These are phyloP conservation scores for Chelonus insularis DNA, from an alignment of 1,140 invertebrate genomes.

Conservation along the genomic window DNA sequence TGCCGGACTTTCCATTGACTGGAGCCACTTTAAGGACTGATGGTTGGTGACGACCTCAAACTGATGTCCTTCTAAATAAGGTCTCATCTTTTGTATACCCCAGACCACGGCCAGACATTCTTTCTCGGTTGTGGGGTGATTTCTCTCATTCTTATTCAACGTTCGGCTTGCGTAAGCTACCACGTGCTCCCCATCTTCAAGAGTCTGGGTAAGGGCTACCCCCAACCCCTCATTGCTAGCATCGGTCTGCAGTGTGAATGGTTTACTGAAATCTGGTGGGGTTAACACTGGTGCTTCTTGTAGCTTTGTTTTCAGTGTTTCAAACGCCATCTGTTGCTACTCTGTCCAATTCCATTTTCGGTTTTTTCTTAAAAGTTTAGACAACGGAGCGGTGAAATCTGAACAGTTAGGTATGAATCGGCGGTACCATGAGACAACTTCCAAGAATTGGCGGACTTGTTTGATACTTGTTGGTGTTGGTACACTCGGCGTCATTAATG, in stretches of 20 bases:
- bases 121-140: conserved; percentile 55
- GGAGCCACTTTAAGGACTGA: conserved; percentile 53
- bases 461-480: conserved; percentile 33
- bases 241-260: conserved; percentile 39
- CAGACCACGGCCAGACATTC: conserved; percentile 57
- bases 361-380: conserved; percentile 36
- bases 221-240: conserved; percentile 39
- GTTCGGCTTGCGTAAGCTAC: conserved; percentile 52
- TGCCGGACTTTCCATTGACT: conserved; percentile 46
- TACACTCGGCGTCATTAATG: too few species aligned
- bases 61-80: conserved; percentile 50
- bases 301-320: not conserved
- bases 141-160: conserved; percentile 46
- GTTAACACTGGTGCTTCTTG: not conserved
- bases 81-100: conserved; percentile 50
- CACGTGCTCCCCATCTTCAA: conserved; percentile 35
- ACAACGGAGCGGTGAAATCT: conserved; percentile 36
- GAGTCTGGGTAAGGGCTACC: conserved; percentile 37
- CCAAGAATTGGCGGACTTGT: conserved; percentile 40
- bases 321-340: conserved; percentile 4
- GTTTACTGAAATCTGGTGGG: conserved; percentile 39
- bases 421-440: conserved; percentile 45
- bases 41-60: conserved; percentile 60
- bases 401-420: conserved; percentile 48
- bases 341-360: conserved; percentile 36